Percentiles rank a stretch among this genome's conserved stretches.
Conservation (phyloP, 2,888 invertebrate species). For the Lasioglossum calceatum region DNA sequence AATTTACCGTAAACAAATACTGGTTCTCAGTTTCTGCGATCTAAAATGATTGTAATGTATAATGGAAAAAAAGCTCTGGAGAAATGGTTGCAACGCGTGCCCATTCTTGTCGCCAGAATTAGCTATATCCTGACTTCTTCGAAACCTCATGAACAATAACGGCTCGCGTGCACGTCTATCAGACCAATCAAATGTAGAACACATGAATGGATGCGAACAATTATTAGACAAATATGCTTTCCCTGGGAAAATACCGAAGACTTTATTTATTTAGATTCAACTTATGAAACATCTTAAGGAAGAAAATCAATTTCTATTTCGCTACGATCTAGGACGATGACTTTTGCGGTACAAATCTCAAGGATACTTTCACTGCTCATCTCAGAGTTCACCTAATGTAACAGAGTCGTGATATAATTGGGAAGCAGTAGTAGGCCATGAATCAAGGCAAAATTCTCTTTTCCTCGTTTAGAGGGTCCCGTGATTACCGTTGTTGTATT, state of each 20-base stretch:
- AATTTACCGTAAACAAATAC: background rate
- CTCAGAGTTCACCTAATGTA: slow-evolving; percentile 40
- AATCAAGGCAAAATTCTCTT: slow-evolving; percentile 52
- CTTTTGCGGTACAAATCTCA: slow-evolving; percentile 43
- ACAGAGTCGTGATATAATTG: slow-evolving; percentile 47
- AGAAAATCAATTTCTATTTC: too few species aligned
- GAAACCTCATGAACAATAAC: slow-evolving; percentile 25
- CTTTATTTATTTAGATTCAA: too few species aligned
- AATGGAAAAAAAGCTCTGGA: background rate
- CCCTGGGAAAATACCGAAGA: background rate
- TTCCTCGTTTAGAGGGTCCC: slow-evolving; percentile 29
- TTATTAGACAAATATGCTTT: background rate
- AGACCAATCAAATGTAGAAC: slow-evolving; percentile 7
- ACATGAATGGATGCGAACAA: background rate
- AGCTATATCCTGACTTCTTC: slow-evolving; percentile 30
- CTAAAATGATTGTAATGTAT: background rate
- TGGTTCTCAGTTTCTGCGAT: background rate
- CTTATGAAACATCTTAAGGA: too few species aligned
- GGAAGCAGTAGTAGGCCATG: background rate
- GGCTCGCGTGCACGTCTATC: slow-evolving; percentile 54
- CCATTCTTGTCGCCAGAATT: slow-evolving; percentile 19
- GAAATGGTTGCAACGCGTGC: background rate
- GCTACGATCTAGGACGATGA: slow-evolving; percentile 29
- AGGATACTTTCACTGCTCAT: slow-evolving; percentile 60
- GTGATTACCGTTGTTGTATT: slow-evolving; percentile 28